A percentile compares a stretch with the other conserved stretches of the same genome.
These are phyloP conservation scores for Pollenia griseotomentosa DNA, from an alignment of 2,888 invertebrate genomes.

Conservation along the genomic window DNA sequence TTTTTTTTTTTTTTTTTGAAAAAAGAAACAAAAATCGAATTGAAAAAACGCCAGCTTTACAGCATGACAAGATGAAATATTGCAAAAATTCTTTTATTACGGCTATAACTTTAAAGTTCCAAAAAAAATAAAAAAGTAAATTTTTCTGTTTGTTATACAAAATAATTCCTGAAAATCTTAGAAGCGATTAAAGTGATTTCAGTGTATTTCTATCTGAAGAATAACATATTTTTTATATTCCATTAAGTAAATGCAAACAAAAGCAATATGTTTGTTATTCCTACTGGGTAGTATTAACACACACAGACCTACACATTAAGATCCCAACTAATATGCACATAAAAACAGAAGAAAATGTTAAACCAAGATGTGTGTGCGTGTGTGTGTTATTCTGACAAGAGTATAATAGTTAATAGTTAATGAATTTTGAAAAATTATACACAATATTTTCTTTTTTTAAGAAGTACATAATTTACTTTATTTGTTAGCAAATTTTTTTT, in stretches of 20 bases:
- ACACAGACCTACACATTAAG: neutral
- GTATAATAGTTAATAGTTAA: too few species aligned
- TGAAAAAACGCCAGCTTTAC: neutral
- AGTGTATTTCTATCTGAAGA: neutral
- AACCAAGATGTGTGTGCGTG: neutral
- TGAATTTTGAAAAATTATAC: too few species aligned
- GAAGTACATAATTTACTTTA: too few species aligned
- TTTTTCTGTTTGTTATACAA: too few species aligned
- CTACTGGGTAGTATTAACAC: slow-evolving; percentile 11
- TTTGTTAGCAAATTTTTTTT: too few species aligned
- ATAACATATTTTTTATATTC: slow-evolving; percentile 11
- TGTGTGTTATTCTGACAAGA: too few species aligned
- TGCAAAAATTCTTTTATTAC: neutral
- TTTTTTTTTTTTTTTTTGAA: slow-evolving; percentile 7
- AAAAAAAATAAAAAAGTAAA: too few species aligned
- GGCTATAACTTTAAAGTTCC: neutral
- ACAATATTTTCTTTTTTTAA: too few species aligned
- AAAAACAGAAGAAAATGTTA: neutral
- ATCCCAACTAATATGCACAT: neutral
- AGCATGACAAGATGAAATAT: neutral
- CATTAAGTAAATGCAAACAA: slow-evolving; percentile 6
- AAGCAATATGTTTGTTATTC: slow-evolving; percentile 34
- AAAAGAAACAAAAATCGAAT: neutral
- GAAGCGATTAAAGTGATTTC: neutral
- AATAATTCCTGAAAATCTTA: too few species aligned